These are phyloP conservation scores for Ochropacha duplaris DNA, from an alignment of 2,888 invertebrate genomes.

Conservation along the genomic window DNA sequence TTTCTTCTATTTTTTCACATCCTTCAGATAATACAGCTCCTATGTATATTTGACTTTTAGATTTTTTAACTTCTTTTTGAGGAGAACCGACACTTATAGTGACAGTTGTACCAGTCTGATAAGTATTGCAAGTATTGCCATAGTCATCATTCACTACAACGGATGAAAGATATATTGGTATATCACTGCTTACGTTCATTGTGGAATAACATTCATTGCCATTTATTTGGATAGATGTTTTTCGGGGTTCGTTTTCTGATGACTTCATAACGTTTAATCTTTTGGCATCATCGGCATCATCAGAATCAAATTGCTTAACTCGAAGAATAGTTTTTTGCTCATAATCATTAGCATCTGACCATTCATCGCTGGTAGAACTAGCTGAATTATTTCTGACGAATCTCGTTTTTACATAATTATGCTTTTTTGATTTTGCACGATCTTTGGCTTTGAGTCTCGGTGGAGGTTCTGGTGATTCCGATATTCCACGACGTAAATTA, in stretches of 20 bases:
- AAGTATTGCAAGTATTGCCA: slow-evolving; percentile 69
- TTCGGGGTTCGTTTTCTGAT: slow-evolving; percentile 71
- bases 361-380: slow-evolving; percentile 79
- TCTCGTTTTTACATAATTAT: slow-evolving; percentile 78
- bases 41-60: slow-evolving; percentile 79
- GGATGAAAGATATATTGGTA: slow-evolving; percentile 88
- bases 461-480: slow-evolving; percentile 76
- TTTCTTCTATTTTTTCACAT: slow-evolving; percentile 45
- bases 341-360: slow-evolving; percentile 75
- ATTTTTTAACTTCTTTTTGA: slow-evolving; percentile 67
- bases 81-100: slow-evolving; percentile 84
- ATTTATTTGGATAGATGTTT: slow-evolving; percentile 89
- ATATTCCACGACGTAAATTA: slow-evolving; percentile 68
- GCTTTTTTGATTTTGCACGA: slow-evolving; percentile 66
- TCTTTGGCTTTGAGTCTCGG: slow-evolving; percentile 71
- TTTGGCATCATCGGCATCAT: slow-evolving; percentile 63
- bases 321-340: slow-evolving; percentile 73
- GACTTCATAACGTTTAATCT: slow-evolving; percentile 44
- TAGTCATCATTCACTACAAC: slow-evolving; percentile 86
- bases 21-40: slow-evolving; percentile 64
- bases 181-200: slow-evolving; percentile 87
- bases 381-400: slow-evolving; percentile 73
- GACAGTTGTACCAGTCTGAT: slow-evolving; percentile 83
- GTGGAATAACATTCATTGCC: slow-evolving; percentile 90
- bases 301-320: slow-evolving; percentile 78